These are phyloP conservation scores for Sarcoramphus papa DNA, from an alignment of 2,797 vertebrate genomes.

Conservation along the genomic window DNA sequence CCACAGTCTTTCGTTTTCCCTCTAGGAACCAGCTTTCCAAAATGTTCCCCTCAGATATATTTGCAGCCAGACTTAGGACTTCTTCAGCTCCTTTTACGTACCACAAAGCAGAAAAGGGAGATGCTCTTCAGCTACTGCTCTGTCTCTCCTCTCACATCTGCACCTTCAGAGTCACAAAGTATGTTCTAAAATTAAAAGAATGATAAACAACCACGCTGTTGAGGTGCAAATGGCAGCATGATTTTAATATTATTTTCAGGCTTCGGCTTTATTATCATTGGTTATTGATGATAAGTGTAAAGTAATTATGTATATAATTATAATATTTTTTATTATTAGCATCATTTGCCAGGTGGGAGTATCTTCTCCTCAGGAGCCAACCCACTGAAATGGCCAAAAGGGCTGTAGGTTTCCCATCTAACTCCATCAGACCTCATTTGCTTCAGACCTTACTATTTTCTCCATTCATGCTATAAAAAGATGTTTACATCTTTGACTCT, in stretches of 20 bases:
- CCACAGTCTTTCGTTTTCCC: not conserved
- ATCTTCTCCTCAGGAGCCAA: not conserved
- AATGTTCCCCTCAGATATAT: not conserved
- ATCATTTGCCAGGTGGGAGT: not conserved
- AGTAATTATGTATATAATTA: constrained; percentile 6
- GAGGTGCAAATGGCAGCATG: not conserved
- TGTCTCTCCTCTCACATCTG: not conserved
- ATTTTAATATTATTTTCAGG: constrained; percentile 18
- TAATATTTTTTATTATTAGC: constrained; percentile 14
- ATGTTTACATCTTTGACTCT: not conserved
- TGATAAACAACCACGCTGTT: not conserved
- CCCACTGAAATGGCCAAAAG: not conserved
- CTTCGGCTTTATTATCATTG: constrained; percentile 2
- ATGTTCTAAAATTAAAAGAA: not conserved
- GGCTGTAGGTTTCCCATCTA: not conserved
- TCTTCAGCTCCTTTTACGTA: not conserved
- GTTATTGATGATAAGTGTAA: constrained; percentile 13
- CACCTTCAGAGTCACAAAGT: not conserved
- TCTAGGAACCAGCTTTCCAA: not conserved
- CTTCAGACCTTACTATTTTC: not conserved
- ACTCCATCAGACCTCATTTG: not conserved
- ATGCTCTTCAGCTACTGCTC: not conserved
- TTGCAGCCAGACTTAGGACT: not conserved
- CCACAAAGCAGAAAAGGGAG: not conserved
- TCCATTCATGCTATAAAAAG: not conserved